These are phyloP conservation scores for Tetramorium parvispinum DNA, from an alignment of 1,140 invertebrate genomes.

Conservation along the genomic window DNA sequence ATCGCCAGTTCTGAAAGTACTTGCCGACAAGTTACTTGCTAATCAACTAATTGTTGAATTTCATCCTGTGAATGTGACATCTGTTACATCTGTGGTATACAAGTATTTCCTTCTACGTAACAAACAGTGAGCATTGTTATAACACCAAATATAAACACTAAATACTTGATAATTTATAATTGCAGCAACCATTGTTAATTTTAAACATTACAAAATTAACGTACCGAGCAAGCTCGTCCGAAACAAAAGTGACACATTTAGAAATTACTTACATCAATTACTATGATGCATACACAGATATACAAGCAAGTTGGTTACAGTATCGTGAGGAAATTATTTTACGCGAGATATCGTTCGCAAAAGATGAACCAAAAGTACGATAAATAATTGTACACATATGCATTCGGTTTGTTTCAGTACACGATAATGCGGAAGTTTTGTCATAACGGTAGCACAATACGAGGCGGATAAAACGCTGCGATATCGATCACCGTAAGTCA, in stretches of 20 bases:
- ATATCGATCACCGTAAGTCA: conserved; percentile 59
- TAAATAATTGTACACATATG: too few species aligned
- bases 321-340: not conserved
- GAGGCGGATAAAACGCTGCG: conserved; percentile 31
- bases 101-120: not conserved
- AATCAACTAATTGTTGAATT: not conserved
- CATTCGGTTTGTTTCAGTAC: conserved; percentile 15
- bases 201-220: not conserved
- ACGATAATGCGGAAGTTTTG: conserved; percentile 49
- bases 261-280: too few species aligned
- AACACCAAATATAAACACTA: not conserved
- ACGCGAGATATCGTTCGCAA: not conserved
- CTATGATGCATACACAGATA: too few species aligned
- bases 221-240: not conserved
- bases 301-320: not conserved
- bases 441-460: conserved; percentile 31
- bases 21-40: not conserved
- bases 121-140: not conserved
- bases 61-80: not conserved
- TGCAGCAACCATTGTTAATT: not conserved
- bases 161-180: not conserved
- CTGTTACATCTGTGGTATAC: not conserved
- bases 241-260: too few species aligned
- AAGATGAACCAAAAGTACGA: not conserved
- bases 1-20: not conserved